Evolutionary conservation across 2,113 vertebrate genomes (phyloP).

Genomic region (Varanus komodoensis): DNA sequence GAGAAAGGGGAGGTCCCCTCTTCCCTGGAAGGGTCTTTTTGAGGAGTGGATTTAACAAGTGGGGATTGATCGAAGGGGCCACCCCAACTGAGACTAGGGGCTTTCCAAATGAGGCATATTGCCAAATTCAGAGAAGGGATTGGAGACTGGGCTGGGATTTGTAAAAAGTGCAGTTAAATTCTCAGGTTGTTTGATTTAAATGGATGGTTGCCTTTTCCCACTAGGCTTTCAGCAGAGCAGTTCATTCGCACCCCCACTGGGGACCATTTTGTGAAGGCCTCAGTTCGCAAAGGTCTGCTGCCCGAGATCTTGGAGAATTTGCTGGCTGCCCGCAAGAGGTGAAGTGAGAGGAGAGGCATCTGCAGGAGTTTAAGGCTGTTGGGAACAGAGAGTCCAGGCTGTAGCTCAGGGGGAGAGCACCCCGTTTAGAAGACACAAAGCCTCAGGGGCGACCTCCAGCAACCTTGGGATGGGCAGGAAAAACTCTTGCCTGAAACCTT

Average conservation of each 20-base stretch:
- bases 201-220: neutral
- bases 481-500: neutral
- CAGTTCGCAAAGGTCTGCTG: slow-evolving; percentile 89
- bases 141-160: neutral
- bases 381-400: neutral
- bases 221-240: slow-evolving; percentile 83
- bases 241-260: slow-evolving; percentile 92
- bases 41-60: neutral
- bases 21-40: neutral
- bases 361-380: neutral
- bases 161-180: neutral
- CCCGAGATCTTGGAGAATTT: slow-evolving; percentile 93
- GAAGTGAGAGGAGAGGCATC: neutral
- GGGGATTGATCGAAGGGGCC: no score
- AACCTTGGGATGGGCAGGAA: neutral
- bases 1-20: neutral
- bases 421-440: neutral
- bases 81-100: neutral
- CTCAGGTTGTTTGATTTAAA: neutral
- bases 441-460: no score
- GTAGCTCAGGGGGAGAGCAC: neutral
- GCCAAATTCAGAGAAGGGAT: neutral
- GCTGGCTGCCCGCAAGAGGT: slow-evolving; percentile 90
- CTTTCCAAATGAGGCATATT: neutral
- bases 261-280: slow-evolving; percentile 88